Percentiles rank a stretch among this genome's conserved stretches.
Evolutionary conservation across 1,140 invertebrate species (phyloP).

Genomic region (Elymnias hypermnestra): DNA sequence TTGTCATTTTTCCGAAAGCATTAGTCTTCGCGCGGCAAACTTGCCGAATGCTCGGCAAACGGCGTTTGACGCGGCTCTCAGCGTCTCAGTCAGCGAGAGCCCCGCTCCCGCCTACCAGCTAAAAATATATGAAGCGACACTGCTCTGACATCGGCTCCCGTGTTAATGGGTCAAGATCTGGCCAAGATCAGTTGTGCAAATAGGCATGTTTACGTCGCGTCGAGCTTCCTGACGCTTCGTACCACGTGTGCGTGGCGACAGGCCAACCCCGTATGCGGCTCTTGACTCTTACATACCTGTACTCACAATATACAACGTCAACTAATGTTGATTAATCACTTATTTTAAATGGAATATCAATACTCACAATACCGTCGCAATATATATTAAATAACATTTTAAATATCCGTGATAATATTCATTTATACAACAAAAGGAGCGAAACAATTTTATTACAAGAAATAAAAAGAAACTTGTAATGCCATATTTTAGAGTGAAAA

Average conservation of each 20-base stretch:
- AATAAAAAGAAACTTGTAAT: no score
- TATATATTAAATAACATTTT: no score
- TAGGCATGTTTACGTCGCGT: slow-evolving; percentile 59
- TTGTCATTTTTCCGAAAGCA: slow-evolving; percentile 74
- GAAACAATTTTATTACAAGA: no score
- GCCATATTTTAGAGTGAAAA: no score
- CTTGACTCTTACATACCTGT: slow-evolving; percentile 16
- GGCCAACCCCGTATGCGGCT: slow-evolving; percentile 32
- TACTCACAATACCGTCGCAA: no score
- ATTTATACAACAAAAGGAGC: no score
- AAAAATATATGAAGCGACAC: slow-evolving; percentile 64
- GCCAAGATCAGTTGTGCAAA: slow-evolving; percentile 68
- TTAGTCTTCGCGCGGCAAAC: slow-evolving; percentile 31
- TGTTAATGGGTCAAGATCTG: slow-evolving; percentile 74
- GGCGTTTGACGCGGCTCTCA: slow-evolving; percentile 22
- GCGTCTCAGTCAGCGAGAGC: slow-evolving; percentile 32
- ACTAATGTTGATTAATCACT: no score
- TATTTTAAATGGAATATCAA: no score
- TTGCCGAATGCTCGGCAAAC: slow-evolving; percentile 30
- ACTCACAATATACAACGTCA: no score
- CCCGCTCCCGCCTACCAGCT: slow-evolving; percentile 42
- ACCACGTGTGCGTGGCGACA: slow-evolving; percentile 44
- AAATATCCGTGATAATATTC: no score
- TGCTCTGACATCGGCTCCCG: slow-evolving; percentile 56
- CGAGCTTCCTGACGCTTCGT: slow-evolving; percentile 40